These are phyloP conservation scores for Trypoxylon attenuatum DNA, from an alignment of 2,888 invertebrate species.

Conservation along the genomic window DNA sequence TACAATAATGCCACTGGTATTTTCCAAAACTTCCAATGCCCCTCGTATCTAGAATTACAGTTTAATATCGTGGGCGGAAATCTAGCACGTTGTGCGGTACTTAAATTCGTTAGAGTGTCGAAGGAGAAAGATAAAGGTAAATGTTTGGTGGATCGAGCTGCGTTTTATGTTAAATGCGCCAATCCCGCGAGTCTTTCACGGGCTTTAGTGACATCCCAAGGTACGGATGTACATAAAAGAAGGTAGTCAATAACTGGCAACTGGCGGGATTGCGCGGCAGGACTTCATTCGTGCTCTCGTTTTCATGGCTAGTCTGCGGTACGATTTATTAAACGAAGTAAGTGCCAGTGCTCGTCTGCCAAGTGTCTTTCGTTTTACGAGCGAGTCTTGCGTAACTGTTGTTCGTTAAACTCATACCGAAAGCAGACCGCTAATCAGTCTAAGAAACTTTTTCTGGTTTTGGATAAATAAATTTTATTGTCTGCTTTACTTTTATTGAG, in stretches of 20 bases:
- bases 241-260: slow-evolving; percentile 69
- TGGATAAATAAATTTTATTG: too few species aligned
- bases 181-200: slow-evolving; percentile 32
- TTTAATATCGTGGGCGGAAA: too few species aligned
- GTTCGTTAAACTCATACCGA: too few species aligned
- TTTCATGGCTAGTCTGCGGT: slow-evolving; percentile 66
- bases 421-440: too few species aligned
- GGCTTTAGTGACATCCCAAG: slow-evolving; percentile 70
- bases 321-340: slow-evolving; percentile 67
- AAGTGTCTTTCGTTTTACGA: slow-evolving; percentile 6
- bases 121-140: slow-evolving; percentile 19
- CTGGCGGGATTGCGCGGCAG: slow-evolving; percentile 32
- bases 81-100: too few species aligned
- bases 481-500: too few species aligned
- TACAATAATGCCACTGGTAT: too few species aligned
- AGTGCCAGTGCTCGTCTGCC: slow-evolving; percentile 32
- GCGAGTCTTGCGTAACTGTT: neutral
- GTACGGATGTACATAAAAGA: slow-evolving; percentile 71
- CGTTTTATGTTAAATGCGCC: slow-evolving; percentile 63
- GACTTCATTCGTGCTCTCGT: slow-evolving; percentile 59
- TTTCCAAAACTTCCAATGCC: too few species aligned
- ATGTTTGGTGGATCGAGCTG: slow-evolving; percentile 10
- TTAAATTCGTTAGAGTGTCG: neutral
- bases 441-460: too few species aligned
- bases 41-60: too few species aligned